Percentiles rank a stretch among this genome's conserved stretches.
Evolutionary conservation across 1,140 invertebrate genomes (phyloP).

Genomic region (Leptopilina boulardi): DNA sequence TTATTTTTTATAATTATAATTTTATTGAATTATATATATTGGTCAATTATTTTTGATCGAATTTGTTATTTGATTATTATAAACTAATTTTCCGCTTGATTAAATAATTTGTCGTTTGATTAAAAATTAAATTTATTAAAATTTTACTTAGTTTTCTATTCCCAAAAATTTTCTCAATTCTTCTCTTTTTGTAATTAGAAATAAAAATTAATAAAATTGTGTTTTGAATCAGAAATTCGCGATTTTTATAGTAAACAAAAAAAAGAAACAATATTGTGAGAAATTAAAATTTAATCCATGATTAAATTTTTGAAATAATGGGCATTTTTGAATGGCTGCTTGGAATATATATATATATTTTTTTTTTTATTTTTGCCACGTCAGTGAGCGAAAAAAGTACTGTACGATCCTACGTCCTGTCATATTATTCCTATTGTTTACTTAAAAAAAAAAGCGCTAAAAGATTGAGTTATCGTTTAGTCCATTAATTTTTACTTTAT

Average conservation of each 20-base stretch:
- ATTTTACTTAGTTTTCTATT: too few species aligned
- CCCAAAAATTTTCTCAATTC: too few species aligned
- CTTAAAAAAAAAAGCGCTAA: conserved; percentile 41
- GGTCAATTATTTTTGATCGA: not conserved
- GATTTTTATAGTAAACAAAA: too few species aligned
- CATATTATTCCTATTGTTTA: conserved; percentile 37
- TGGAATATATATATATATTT: conserved; percentile 4
- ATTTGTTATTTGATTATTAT: too few species aligned
- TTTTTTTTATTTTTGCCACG: conserved; percentile 9
- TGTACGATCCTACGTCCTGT: conserved; percentile 30
- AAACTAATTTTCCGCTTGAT: too few species aligned
- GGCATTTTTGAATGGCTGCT: conserved; percentile 38
- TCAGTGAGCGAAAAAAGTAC: conserved; percentile 4
- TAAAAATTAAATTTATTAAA: too few species aligned
- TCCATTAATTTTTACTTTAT: conserved; percentile 72
- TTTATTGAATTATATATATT: not conserved
- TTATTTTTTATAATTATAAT: not conserved
- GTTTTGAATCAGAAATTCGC: too few species aligned
- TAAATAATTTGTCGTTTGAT: too few species aligned
- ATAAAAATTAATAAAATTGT: not conserved
- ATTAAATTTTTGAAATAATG: not conserved
- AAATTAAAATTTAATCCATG: not conserved
- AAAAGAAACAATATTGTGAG: not conserved
- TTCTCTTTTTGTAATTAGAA: too few species aligned
- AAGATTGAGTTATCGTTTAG: conserved; percentile 57